Percentiles rank a stretch among this genome's conserved stretches.
These are phyloP conservation scores for Papilio glaucus DNA, from an alignment of 1,140 invertebrate species.

Conservation along the genomic window DNA sequence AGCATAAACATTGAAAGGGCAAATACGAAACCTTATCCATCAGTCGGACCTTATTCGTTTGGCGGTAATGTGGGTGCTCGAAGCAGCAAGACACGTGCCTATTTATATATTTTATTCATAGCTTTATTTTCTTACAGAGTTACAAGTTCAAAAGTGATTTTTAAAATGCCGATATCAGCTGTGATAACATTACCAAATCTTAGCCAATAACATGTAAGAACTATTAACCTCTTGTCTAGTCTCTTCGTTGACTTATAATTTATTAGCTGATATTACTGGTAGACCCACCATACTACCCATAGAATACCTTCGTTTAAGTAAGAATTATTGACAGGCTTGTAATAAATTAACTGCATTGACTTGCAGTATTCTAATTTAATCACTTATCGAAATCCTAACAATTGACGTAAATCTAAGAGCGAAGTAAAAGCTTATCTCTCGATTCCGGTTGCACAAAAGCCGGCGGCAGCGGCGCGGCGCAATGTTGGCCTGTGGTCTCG, in stretches of 20 bases:
- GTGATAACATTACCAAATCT: background rate
- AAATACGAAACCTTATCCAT: conserved; percentile 72
- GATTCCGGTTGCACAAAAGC: conserved; percentile 62
- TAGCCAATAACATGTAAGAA: conserved; percentile 6
- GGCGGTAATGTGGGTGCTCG: conserved; percentile 68
- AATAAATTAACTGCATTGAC: background rate
- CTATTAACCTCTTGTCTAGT: background rate
- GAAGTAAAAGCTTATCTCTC: conserved; percentile 67
- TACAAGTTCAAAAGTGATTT: conserved; percentile 50
- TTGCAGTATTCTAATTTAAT: conserved; percentile 22
- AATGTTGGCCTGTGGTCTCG: conserved; percentile 64
- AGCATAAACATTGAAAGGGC: conserved; percentile 60
- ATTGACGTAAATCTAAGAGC: conserved; percentile 58
- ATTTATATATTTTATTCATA: conserved; percentile 72
- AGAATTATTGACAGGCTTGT: background rate
- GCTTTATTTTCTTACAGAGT: conserved; percentile 63
- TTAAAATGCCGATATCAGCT: conserved; percentile 37
- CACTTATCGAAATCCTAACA: conserved; percentile 39
- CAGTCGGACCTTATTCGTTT: conserved; percentile 65
- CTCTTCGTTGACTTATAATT: background rate
- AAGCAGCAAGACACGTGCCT: conserved; percentile 58
- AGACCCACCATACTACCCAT: too few relatives aligned
- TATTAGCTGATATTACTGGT: background rate
- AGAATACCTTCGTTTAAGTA: too few relatives aligned
- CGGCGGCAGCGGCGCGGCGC: conserved; percentile 52